Evolutionary conservation across 2,113 vertebrate genomes (phyloP), one percentile per base, ranked within the genome.

Genomic region (Callorhinus ursinus): DNA sequence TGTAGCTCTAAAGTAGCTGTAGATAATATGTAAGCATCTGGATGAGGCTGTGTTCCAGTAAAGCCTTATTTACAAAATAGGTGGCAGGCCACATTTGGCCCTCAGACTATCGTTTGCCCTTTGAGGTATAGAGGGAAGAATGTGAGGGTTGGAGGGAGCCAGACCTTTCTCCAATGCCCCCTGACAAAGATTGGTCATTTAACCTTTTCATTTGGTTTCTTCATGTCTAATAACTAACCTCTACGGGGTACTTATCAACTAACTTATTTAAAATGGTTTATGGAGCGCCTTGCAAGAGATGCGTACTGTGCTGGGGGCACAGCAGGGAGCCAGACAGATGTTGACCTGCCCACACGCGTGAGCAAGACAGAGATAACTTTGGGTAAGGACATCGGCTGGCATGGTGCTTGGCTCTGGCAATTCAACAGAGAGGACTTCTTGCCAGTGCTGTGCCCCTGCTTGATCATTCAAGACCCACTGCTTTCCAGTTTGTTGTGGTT

Each of bases 191-290:
- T 55, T 71, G n/a, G 57, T 53, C 65, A 22, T 22, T 77, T 69
- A 57, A 71, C 21, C 14, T 87, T 82, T 94, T 28, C 7, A 49
- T 81, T 69, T 51, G 21, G 1, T 63, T 92, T 93, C 28, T 11
- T 90, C 0, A 0, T 36, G 26, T 83, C 18, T 83, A n/a, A 36
- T 72, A 84, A 74, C 36, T 72, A 51, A 59, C 13, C 21, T 31
- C 67, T 72, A 0, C 13, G 12, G 33, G 4, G 31, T 67, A 33
- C 12, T 88, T 89, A 79, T 77, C 33, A 63, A 81, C 33, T 46
- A 15, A 77, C 92, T 82, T 85, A 57, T 89, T 93, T 79, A 61
- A 88, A 77, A 46, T 92, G 57, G 39, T 55, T 1, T 8, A 26
- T 33, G 22, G 24, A 67, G 9, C 16, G 9, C 49, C 76, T 83